Evolutionary conservation across 2,888 invertebrate genomes (phyloP).

Genomic region (Andrena trimmerana): DNA sequence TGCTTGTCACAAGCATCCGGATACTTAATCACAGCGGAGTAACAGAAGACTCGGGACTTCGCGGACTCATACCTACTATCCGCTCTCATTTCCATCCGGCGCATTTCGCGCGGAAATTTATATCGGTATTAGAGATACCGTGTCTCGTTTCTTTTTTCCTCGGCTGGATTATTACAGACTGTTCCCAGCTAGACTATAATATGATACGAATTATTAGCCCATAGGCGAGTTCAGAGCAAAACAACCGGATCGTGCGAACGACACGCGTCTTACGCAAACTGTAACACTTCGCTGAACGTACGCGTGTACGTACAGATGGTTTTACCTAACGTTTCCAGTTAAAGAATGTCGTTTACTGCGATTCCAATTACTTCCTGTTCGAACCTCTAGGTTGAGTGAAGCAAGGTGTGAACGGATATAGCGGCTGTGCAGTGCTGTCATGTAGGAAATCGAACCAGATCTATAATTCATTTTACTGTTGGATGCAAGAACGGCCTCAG

Average conservation of each 20-base stretch:
- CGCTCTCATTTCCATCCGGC: constrained; percentile 18
- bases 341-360: no score
- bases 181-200: constrained; percentile 6
- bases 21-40: constrained; percentile 18
- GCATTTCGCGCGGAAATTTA: constrained; percentile 18
- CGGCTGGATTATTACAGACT: constrained; percentile 35
- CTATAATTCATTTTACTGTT: no score
- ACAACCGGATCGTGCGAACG: constrained; percentile 16
- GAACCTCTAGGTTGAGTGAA: no score
- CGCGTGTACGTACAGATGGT: background rate
- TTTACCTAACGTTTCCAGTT: background rate
- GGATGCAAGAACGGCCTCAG: no score
- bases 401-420: no score
- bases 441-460: no score
- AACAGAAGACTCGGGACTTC: background rate
- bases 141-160: constrained; percentile 4
- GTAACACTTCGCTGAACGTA: background rate
- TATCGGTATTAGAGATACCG: constrained; percentile 28
- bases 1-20: constrained; percentile 26
- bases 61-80: background rate
- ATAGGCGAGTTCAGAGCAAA: constrained; percentile 17
- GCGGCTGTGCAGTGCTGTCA: no score
- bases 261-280: background rate
- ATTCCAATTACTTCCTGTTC: no score
- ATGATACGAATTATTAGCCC: constrained; percentile 31